phyloP scores from a whole-genome alignment of 1,140 invertebrate species.

The Hypothenemus hampei region DNA sequence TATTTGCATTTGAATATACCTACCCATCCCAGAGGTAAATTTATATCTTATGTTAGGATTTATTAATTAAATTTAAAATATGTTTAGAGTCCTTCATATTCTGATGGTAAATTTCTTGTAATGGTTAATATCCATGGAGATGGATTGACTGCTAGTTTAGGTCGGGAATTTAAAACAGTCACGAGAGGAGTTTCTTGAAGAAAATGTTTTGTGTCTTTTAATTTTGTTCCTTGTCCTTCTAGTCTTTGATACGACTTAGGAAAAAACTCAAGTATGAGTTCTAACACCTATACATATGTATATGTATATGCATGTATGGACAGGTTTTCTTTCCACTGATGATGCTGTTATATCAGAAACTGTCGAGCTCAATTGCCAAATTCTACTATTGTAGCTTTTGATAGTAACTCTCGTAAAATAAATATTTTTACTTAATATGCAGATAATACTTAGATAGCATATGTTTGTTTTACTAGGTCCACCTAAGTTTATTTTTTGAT shows the following conservation, averaged over 20 bases:
- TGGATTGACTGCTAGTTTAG: conserved; percentile 11
- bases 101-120: conserved; percentile 2
- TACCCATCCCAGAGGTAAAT: conserved; percentile 12
- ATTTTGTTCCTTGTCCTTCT: conserved; percentile 13
- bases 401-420: conserved; percentile 46
- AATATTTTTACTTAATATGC: conserved; percentile 49
- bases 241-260: conserved; percentile 22
- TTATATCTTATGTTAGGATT: neutral
- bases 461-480: no score
- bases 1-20: conserved; percentile 11
- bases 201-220: conserved; percentile 13
- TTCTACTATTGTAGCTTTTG: conserved; percentile 46
- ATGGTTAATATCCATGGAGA: conserved; percentile 18
- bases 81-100: conserved; percentile 1
- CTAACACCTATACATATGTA: no score
- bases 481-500: conserved; percentile 26
- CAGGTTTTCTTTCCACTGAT: conserved; percentile 46
- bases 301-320: no score
- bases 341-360: conserved; percentile 47
- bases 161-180: neutral
- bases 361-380: conserved; percentile 47
- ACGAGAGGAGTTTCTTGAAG: neutral
- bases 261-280: no score
- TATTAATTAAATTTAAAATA: neutral
- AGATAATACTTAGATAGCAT: conserved; percentile 46